Conservation (phyloP, 2,113 vertebrate species). For the Xerus inauris region DNA sequence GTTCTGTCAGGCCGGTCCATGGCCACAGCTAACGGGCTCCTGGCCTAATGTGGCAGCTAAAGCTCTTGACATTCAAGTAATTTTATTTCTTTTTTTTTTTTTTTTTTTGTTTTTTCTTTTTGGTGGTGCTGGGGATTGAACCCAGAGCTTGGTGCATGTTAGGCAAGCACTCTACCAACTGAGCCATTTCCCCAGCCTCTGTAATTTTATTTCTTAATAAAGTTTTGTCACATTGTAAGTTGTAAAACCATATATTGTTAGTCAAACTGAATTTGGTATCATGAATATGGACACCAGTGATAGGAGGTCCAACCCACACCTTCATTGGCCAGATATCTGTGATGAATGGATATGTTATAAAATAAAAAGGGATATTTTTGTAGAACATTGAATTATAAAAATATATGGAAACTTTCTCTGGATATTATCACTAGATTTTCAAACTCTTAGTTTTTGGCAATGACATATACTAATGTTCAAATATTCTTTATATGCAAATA, state of each 20-base stretch:
- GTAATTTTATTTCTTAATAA: neutral
- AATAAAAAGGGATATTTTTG: neutral
- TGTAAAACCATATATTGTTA: neutral
- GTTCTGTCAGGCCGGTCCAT: too few relatives aligned
- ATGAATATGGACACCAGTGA: neutral
- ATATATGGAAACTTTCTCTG: neutral
- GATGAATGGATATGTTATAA: neutral
- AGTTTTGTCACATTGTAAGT: neutral
- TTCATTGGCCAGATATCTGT: neutral
- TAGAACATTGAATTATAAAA: neutral
- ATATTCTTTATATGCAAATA: neutral
- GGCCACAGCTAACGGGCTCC: too few relatives aligned
- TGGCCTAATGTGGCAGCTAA: too few relatives aligned
- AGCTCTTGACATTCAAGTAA: neutral
- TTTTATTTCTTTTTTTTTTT: neutral
- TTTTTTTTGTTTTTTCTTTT: too few relatives aligned
- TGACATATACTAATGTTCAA: neutral
- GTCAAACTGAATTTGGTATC: neutral
- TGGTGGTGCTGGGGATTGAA: too few relatives aligned
- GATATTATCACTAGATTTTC: neutral
- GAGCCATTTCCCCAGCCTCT: too few relatives aligned
- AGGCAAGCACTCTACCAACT: too few relatives aligned
- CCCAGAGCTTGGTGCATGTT: too few relatives aligned
- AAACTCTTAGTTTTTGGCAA: neutral
- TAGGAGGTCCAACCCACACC: rapidly evolving